These are phyloP conservation scores for Pachliopta kotzebuea DNA, from an alignment of 2,888 invertebrate species.

Conservation along the genomic window DNA sequence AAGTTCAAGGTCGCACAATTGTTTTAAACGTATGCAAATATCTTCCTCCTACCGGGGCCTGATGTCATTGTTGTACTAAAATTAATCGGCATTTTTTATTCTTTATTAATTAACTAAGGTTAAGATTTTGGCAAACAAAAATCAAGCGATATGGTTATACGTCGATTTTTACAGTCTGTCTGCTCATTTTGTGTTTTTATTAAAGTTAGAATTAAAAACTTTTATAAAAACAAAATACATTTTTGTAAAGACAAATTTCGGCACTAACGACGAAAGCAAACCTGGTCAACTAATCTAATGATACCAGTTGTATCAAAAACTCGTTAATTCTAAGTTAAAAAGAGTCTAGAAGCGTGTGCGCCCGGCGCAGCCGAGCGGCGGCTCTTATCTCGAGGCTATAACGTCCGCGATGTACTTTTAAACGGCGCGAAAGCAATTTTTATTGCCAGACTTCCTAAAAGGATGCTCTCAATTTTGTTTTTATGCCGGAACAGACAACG, in stretches of 20 bases:
- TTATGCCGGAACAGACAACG: conserved; percentile 35
- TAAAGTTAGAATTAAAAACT: no score
- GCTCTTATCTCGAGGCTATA: conserved; percentile 4
- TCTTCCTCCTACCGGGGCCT: conserved; percentile 59
- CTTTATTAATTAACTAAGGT: neutral
- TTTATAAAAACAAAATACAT: no score
- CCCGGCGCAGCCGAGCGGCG: neutral
- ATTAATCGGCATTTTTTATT: conserved; percentile 8
- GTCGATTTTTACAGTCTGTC: neutral
- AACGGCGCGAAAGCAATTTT: conserved; percentile 32
- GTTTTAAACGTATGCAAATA: conserved; percentile 56
- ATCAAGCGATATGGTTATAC: neutral
- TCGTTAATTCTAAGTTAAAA: neutral
- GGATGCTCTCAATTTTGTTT: conserved; percentile 30
- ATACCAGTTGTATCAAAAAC: neutral
- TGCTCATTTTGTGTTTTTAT: no score
- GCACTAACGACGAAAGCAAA: no score
- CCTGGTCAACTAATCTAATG: neutral
- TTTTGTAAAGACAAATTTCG: no score
- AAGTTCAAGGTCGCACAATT: conserved; percentile 69
- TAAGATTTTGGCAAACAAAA: neutral
- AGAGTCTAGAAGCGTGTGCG: neutral
- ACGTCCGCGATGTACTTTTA: conserved; percentile 9
- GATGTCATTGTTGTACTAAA: conserved; percentile 24
- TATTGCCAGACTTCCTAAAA: conserved; percentile 33